Conservation (phyloP, 92 coral and sea anemone genomes). For the Actinostola sp. region DNA sequence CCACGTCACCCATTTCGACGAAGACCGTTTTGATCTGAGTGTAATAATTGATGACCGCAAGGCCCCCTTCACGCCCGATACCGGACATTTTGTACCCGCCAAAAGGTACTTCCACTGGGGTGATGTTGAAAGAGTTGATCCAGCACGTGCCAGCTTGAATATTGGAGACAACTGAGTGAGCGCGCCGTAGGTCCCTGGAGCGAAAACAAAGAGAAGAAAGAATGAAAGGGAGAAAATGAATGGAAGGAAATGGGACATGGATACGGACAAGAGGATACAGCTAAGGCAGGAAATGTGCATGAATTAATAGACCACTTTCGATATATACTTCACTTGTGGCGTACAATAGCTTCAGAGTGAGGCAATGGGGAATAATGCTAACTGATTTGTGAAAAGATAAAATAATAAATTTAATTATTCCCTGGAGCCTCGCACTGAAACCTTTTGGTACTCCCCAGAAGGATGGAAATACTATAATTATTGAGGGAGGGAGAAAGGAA, state of each 20-base stretch:
- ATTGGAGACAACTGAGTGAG: slow-evolving; percentile 83
- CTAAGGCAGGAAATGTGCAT: too few species aligned
- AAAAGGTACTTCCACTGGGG: slow-evolving; percentile 86
- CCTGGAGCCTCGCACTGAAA: too few species aligned
- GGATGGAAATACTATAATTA: too few species aligned
- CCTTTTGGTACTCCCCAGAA: too few species aligned
- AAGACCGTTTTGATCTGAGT: slow-evolving; percentile 95
- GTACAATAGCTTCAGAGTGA: too few species aligned
- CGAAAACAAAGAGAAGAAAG: neutral
- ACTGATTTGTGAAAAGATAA: too few species aligned
- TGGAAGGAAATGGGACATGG: neutral
- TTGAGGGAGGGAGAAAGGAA: too few species aligned
- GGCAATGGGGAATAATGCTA: too few species aligned
- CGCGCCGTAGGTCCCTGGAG: slow-evolving; percentile 78
- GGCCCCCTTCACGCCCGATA: slow-evolving; percentile 91
- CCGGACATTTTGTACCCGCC: slow-evolving; percentile 99
- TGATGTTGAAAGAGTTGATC: slow-evolving; percentile 84
- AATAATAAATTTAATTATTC: too few species aligned
- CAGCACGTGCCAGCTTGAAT: slow-evolving; percentile 93
- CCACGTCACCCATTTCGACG: slow-evolving; percentile 92
- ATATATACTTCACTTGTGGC: too few species aligned
- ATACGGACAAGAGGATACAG: neutral
- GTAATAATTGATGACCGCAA: slow-evolving; percentile 75
- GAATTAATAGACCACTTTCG: too few species aligned
- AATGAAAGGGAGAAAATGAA: neutral